Evolutionary conservation across 2,797 vertebrate species (phyloP), one percentile per base, ranked within the genome.

Genomic region (Meda fulgida): DNA sequence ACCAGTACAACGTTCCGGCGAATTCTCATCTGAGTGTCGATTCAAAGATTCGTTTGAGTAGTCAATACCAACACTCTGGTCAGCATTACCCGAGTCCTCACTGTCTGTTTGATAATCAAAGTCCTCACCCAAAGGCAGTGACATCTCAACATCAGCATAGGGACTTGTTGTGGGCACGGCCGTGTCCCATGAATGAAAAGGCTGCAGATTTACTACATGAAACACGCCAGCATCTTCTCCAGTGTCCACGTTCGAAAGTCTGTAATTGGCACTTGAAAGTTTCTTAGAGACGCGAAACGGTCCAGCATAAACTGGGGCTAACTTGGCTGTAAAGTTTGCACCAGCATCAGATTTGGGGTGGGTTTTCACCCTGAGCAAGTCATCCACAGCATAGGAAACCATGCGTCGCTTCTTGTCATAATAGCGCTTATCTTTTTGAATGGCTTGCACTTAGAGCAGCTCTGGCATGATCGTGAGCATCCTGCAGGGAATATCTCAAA

Each of bases 261-360:
- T 40, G 16, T 80, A 66, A 9, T 80, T 80, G 40, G 67, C 78
- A n/a, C 23, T 26, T 16, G 55, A 79, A 38, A 65, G 34, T 40
- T 65, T 63, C 26, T 79, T 13, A 1, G 60, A 13, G 9, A 65
- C 1, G 7, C 23, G 0, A 36, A 63, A 65, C 9, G 58, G 60
- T 26, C 14, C 60, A 23, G 60, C n/a, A 31, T 66, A 79, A 10
- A 79, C 60, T 9, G 55, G 43, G 8, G 78, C 60, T 8, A 79
- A 26, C 38, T 65, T 79, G 4, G 58, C 78, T 19, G 78, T 79
- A 60, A 80, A 80, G 11, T 2, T 46, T 43, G 70, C 69, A 0
- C 26, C 40, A n/a, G 40, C 70, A 29, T 46, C 40, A 46, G 60
- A 79, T n/a, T 46, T 40, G 7, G 60, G 40, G 13, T 80, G 78